Evolutionary conservation across 2,888 invertebrate genomes (phyloP).

Genomic region (Hirtodrosophila duncani): DNA sequence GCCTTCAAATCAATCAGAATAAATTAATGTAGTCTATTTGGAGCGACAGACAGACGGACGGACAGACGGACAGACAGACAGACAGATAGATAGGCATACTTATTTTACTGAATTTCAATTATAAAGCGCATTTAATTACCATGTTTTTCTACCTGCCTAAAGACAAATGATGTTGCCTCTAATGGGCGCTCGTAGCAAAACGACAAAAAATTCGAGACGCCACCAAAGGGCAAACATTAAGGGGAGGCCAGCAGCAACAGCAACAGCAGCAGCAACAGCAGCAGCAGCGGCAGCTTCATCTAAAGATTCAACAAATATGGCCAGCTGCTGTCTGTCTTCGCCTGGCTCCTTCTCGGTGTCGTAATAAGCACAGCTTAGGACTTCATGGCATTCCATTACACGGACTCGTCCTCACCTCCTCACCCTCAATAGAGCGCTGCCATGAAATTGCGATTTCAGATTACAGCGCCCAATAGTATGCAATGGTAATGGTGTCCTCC

Average conservation of each 20-base stretch:
- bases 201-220: conserved; percentile 30
- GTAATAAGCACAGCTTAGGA: conserved; percentile 12
- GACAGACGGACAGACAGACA: no score
- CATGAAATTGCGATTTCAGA: conserved; percentile 50
- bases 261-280: conserved; percentile 16
- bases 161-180: conserved; percentile 61
- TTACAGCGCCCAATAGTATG: conserved; percentile 56
- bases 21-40: no score
- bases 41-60: no score
- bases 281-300: no score
- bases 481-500: conserved; percentile 33
- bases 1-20: conserved; percentile 19
- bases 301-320: no score
- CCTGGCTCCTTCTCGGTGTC: no score
- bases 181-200: conserved; percentile 44
- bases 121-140: conserved; percentile 59
- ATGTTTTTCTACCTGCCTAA: conserved; percentile 8
- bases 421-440: conserved; percentile 6
- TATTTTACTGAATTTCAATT: conserved; percentile 52
- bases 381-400: conserved; percentile 34
- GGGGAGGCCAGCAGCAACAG: conserved; percentile 4
- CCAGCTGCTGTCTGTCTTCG: no score
- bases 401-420: no score
- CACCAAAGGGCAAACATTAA: conserved; percentile 51
- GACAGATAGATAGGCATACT: no score